Conservation (phyloP, 2,888 invertebrate species). For the Meta bourneti region DNA sequence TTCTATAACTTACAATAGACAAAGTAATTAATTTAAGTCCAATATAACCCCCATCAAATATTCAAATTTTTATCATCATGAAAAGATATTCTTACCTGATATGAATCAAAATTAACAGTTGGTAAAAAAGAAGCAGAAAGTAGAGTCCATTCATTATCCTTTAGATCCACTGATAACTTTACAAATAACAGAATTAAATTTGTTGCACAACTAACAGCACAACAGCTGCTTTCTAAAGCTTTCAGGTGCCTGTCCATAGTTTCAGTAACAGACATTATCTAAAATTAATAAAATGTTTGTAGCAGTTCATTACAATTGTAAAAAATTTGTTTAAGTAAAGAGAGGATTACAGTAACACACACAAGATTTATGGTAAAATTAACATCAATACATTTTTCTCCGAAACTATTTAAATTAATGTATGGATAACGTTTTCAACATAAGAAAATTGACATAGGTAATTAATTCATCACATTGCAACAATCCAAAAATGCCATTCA, state of each 20-base stretch:
- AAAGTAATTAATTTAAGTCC: not conserved
- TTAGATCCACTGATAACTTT: constrained; percentile 81
- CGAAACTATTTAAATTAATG: too few species aligned
- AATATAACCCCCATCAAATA: not conserved
- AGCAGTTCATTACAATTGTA: not conserved
- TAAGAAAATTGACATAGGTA: too few species aligned
- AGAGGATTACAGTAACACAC: too few species aligned
- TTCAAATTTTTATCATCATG: not conserved
- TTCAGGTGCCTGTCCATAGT: constrained; percentile 80
- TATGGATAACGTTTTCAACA: too few species aligned
- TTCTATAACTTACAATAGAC: not conserved
- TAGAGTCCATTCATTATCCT: constrained; percentile 80
- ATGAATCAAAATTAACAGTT: constrained; percentile 80
- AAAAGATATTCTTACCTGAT: constrained; percentile 79
- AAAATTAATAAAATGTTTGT: constrained; percentile 27
- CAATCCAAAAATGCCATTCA: too few species aligned
- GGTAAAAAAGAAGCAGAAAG: constrained; percentile 81
- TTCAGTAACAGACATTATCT: constrained; percentile 80
- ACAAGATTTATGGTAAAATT: too few species aligned
- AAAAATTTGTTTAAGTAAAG: not conserved
- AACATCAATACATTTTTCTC: too few species aligned
- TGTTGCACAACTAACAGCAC: constrained; percentile 81
- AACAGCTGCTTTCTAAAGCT: constrained; percentile 80
- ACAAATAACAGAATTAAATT: constrained; percentile 81
- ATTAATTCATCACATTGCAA: too few species aligned